Conservation (phyloP, 2,113 vertebrate species). For the Stegostoma tigrinum region DNA sequence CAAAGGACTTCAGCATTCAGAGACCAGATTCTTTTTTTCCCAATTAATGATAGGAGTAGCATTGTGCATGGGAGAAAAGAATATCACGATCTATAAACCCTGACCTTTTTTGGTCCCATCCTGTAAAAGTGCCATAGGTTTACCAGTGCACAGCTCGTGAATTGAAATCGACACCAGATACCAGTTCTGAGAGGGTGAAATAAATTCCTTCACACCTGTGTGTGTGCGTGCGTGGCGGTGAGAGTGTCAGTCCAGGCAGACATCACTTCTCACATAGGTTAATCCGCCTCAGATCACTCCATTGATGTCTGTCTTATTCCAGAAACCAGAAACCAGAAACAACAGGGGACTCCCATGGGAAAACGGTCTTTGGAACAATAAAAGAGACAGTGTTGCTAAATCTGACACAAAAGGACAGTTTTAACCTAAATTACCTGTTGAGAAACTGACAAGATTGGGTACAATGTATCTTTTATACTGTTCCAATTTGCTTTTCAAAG, state of each 20-base stretch:
- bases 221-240: neutral
- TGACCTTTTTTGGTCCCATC: neutral
- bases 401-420: neutral
- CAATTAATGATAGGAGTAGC: neutral
- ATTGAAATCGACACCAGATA: neutral
- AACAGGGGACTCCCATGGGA: neutral
- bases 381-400: neutral
- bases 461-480: neutral
- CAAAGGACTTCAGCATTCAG: neutral
- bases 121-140: neutral
- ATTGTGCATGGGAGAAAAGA: neutral
- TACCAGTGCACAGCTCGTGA: neutral
- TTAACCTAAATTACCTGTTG: neutral
- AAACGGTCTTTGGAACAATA: neutral
- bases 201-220: neutral
- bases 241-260: neutral
- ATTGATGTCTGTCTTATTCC: neutral
- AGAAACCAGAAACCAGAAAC: neutral
- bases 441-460: neutral
- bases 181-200: neutral
- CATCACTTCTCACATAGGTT: neutral
- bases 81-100: neutral
- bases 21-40: neutral
- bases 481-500: neutral
- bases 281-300: neutral